Evolutionary conservation across 2,113 vertebrate genomes (phyloP).

Genomic region (Eidolon helvum): DNA sequence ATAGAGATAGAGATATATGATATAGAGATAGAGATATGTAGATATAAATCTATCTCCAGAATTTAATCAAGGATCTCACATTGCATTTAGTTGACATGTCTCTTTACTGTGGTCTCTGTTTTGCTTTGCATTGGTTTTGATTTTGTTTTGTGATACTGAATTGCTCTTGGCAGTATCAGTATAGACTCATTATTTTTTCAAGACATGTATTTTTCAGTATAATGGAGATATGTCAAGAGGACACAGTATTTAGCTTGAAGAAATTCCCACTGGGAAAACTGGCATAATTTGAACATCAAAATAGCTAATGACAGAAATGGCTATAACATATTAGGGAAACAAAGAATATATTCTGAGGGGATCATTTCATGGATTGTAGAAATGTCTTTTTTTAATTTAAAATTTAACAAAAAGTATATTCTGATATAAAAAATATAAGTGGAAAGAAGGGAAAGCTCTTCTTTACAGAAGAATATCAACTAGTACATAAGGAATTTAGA

Average conservation of each 20-base stretch:
- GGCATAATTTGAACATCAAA: not conserved
- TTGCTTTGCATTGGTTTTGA: not conserved
- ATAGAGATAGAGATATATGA: not conserved
- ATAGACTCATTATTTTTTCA: not conserved
- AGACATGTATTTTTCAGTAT: not conserved
- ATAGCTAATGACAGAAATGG: not conserved
- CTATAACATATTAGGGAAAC: not conserved
- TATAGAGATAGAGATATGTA: not conserved
- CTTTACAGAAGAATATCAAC: not conserved
- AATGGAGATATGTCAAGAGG: not conserved
- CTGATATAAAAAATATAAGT: not conserved
- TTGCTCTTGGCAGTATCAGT: not conserved
- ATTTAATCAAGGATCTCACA: constrained; percentile 5
- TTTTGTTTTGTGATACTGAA: not conserved
- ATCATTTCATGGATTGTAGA: too few relatives aligned
- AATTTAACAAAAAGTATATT: not conserved
- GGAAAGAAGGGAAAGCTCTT: not conserved
- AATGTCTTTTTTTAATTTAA: too few relatives aligned
- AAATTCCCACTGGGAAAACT: not conserved
- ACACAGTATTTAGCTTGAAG: not conserved
- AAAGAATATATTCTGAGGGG: not conserved
- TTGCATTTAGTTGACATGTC: not conserved
- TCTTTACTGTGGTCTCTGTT: not conserved
- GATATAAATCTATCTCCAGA: not conserved
- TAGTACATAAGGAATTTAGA: not conserved